Base-by-base conservation (phyloP, 2,113 vertebrate species). In the Solea solea region DNA sequence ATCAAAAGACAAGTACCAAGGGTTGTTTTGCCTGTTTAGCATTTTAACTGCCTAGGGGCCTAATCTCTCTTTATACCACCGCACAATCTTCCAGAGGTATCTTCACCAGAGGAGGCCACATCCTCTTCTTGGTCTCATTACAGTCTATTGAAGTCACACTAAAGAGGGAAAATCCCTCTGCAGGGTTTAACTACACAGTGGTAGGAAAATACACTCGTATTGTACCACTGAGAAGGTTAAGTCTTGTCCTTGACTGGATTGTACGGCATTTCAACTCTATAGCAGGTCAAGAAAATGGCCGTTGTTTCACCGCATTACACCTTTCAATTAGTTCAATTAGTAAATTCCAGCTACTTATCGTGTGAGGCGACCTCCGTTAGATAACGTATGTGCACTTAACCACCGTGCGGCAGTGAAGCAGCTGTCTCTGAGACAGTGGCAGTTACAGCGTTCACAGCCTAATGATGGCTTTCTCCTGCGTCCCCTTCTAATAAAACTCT, bases 11-110 rank as follows among this genome's bases (percentile, higher is more conserved):
- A 53, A 76, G 76, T 57, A 52, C 72, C 9, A 68, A 85, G 83
- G 76, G 74, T 77, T 46, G 34, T 80, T 81, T 84, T 58, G 46
- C 65, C 90, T 88, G 79, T 83, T 91, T 90, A 88, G 87, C 87
- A 90, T 90, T 88, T 77, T 45, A 79, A 66, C 55, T 3, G 68
- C 86, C 82, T 66, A 4, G 21, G 68, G 87, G 68, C 73, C 64
- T 72, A 64, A 80, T 80, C 81, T 77, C 64, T 60, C 57, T 81
- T 58, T 72, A 53, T 57, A 27, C 42, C 45, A 62, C 64, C 11
- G 57, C 8, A 10, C 70, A 10, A 52, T 74, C 81, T 74, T 72
- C 72, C 44, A 62, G 76, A 78, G 68, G 74, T 80, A 56, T 80
- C 83, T 56, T 76, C 75, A 69, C 56, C 64, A 61, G 25, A 50